phyloP scores from a whole-genome alignment of 2,113 vertebrate genomes.

The Panthera uncia region DNA sequence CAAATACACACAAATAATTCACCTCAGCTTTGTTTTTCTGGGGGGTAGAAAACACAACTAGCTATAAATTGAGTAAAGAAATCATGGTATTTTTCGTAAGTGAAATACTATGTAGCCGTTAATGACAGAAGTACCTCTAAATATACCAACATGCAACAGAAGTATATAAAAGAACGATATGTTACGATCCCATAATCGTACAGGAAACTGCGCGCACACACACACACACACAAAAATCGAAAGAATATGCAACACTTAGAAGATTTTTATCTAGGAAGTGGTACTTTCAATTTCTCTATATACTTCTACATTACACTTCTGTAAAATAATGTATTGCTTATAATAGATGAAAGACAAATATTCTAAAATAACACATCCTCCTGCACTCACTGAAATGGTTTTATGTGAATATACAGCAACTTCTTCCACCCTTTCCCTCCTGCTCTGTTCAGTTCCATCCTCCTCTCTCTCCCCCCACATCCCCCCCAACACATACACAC shows the following conservation, averaged over 20 bases:
- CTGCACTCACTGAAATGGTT: constrained; percentile 14
- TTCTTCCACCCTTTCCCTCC: not conserved
- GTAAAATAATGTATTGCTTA: constrained; percentile 7
- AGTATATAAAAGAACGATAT: not conserved
- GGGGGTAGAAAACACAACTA: too few relatives aligned
- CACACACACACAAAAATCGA: not conserved
- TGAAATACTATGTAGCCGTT: not conserved
- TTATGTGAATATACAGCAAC: not conserved
- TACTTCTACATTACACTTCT: not conserved
- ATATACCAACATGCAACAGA: not conserved
- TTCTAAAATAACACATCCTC: constrained; percentile 16
- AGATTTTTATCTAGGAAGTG: not conserved
- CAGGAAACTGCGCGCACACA: not conserved
- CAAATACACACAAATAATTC: constrained; percentile 10
- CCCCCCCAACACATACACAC: not conserved
- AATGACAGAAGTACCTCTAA: not conserved
- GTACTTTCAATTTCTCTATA: constrained; percentile 8
- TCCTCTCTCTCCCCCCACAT: not conserved
- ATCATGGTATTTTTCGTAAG: not conserved
- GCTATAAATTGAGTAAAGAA: not conserved
- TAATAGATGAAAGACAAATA: not conserved
- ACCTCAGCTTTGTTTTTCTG: not conserved
- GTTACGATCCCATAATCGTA: not conserved
- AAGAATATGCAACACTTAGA: not conserved
- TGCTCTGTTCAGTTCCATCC: not conserved